Conservation (phyloP, 2,888 invertebrate species). For the Hirudinaria manillensis region DNA sequence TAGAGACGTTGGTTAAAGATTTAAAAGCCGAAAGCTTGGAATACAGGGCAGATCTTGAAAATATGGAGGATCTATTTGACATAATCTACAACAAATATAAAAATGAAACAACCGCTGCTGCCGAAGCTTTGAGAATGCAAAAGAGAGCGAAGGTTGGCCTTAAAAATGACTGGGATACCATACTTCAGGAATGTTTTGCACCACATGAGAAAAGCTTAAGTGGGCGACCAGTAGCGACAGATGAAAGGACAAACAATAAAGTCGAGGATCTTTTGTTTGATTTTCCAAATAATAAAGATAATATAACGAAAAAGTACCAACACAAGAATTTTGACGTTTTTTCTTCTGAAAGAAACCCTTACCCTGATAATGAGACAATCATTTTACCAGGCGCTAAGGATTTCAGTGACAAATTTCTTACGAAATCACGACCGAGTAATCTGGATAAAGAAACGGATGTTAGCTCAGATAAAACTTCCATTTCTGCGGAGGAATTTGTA, state of each 20-base stretch:
- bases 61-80: constrained; percentile 17
- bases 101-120: neutral
- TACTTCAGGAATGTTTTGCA: neutral
- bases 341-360: neutral
- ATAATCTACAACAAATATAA: constrained; percentile 19
- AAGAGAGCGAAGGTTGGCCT: neutral
- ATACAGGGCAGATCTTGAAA: constrained; percentile 5
- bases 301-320: neutral
- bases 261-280: neutral
- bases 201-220: no score
- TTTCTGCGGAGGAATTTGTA: constrained; percentile 14
- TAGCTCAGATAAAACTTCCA: neutral
- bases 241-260: neutral
- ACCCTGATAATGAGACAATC: no score
- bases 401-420: no score
- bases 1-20: constrained; percentile 20
- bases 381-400: no score
- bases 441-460: constrained; percentile 1
- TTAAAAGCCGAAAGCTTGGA: constrained; percentile 24
- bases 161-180: constrained; percentile 3
- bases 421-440: neutral
- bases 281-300: neutral
- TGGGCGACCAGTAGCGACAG: no score
- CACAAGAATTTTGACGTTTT: neutral
- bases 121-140: neutral